These are phyloP conservation scores for Sterrhoptilus dennistouni DNA, from an alignment of 2,113 vertebrate genomes.

Conservation along the genomic window DNA sequence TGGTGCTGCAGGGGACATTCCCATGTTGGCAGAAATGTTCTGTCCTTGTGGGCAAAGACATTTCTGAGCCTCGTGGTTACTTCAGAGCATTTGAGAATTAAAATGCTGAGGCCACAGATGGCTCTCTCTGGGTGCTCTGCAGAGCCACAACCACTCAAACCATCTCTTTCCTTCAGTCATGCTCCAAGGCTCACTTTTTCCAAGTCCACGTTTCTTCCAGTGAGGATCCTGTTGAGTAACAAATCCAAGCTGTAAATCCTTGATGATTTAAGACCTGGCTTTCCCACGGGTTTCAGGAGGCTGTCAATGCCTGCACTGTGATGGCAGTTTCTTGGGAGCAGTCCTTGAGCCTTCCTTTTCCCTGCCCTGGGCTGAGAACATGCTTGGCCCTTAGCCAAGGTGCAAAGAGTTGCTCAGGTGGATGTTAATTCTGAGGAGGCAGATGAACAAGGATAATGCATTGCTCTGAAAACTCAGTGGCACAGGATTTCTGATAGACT, in stretches of 20 bases:
- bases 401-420: neutral
- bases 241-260: neutral
- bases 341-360: neutral
- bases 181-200: neutral
- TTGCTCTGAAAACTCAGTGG: neutral
- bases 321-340: neutral
- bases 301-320: neutral
- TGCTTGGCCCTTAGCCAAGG: neutral
- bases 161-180: neutral
- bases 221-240: rapidly evolving
- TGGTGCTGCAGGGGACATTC: neutral
- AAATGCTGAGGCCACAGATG: neutral
- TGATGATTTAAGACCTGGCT: neutral
- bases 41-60: neutral
- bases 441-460: neutral
- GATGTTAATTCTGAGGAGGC: neutral
- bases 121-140: neutral
- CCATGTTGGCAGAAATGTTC: neutral
- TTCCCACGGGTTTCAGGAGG: neutral
- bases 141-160: neutral
- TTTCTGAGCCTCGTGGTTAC: neutral
- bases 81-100: neutral
- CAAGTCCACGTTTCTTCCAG: neutral
- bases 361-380: neutral
- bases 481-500: neutral